These are phyloP conservation scores for Cherax quadricarinatus DNA, from an alignment of 1,140 invertebrate genomes.

Conservation along the genomic window DNA sequence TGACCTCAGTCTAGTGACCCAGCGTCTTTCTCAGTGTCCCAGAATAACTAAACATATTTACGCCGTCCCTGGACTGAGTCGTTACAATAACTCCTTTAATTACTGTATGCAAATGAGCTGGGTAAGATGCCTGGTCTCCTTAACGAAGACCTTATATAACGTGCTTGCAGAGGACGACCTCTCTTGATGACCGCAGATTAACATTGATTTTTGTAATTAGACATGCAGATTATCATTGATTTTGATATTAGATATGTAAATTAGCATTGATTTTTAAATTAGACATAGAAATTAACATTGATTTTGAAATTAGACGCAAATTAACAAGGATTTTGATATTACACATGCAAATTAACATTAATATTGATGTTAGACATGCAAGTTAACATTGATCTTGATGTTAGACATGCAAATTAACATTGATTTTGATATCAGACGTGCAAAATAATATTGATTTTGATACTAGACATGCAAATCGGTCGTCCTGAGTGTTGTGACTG, in stretches of 20 bases:
- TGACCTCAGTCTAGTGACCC: neutral
- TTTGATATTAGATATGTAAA: neutral
- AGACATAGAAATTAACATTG: too few species aligned
- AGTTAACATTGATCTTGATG: too few species aligned
- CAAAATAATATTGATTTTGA: neutral
- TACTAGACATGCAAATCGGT: neutral
- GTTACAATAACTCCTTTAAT: neutral
- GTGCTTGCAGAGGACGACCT: neutral
- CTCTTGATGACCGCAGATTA: neutral
- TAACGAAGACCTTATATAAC: neutral
- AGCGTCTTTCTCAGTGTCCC: too few species aligned
- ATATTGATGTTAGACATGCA: too few species aligned
- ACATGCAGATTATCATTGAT: neutral
- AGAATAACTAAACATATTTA: neutral
- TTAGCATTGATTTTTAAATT: too few species aligned
- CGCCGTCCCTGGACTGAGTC: neutral
- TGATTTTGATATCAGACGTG: neutral
- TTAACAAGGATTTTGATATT: too few species aligned
- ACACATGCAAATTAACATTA: too few species aligned
- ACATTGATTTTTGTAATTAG: conserved; percentile 3
- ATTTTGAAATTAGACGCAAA: too few species aligned
- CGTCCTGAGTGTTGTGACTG: too few species aligned
- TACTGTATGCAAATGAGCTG: neutral
- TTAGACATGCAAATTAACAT: too few species aligned
- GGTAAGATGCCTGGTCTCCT: neutral